phyloP scores from a whole-genome alignment of 2,888 invertebrate species.

The Patella depressa region DNA sequence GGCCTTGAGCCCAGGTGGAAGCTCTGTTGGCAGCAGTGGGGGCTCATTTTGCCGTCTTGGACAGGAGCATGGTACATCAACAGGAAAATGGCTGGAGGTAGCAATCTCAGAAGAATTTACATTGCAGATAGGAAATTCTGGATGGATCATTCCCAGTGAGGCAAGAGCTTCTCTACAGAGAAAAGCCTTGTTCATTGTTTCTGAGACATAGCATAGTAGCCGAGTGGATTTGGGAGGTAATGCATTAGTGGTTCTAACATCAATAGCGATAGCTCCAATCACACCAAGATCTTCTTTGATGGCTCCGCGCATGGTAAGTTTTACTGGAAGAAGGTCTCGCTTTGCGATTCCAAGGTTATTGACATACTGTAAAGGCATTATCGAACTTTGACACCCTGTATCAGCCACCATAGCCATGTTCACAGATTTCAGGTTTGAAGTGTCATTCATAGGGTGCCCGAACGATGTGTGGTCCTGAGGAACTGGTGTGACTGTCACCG shows the following conservation, averaged over 20 bases:
- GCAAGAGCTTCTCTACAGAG: slow-evolving; percentile 26
- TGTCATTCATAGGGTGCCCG: not conserved
- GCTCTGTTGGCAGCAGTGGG: slow-evolving; percentile 18
- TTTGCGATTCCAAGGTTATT: too few species aligned
- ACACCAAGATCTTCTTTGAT: slow-evolving; percentile 25
- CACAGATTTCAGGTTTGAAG: slow-evolving; percentile 4
- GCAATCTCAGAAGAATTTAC: too few species aligned
- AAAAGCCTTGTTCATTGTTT: slow-evolving; percentile 27
- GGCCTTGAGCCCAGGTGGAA: slow-evolving; percentile 27
- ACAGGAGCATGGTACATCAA: slow-evolving; percentile 24
- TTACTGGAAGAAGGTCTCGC: slow-evolving; percentile 34
- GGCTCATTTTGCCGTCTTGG: slow-evolving; percentile 25
- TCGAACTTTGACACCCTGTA: slow-evolving; percentile 30
- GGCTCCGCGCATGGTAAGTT: slow-evolving; percentile 35
- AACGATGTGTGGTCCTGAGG: not conserved
- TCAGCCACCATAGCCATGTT: slow-evolving; percentile 27
- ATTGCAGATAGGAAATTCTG: slow-evolving; percentile 1
- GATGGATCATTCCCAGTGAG: slow-evolving; percentile 26
- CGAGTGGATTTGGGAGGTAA: slow-evolving; percentile 17
- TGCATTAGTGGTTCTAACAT: slow-evolving; percentile 13
- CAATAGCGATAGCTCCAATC: slow-evolving; percentile 23
- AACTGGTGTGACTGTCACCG: not conserved
- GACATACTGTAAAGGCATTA: slow-evolving; percentile 31
- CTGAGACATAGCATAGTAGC: slow-evolving; percentile 25
- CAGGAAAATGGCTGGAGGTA: not conserved